Percentiles rank a stretch among this genome's conserved stretches.
Conservation (phyloP, 2,888 invertebrate species). For the Baronia brevicornis region DNA sequence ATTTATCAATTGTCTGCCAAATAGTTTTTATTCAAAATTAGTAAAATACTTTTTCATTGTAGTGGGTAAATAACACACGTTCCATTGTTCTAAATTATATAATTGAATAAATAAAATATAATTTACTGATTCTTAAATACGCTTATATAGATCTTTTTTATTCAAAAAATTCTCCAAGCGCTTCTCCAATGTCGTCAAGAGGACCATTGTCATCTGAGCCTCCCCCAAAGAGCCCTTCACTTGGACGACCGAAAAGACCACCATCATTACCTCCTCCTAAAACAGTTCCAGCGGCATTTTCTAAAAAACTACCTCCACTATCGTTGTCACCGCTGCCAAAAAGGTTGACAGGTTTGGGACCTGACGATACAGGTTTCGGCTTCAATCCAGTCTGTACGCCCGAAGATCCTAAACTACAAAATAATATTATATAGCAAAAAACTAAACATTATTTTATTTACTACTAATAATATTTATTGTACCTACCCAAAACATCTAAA, state of each 20-base stretch:
- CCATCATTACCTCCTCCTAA: conserved; percentile 15
- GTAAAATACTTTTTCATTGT: too few relatives aligned
- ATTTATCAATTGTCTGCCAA: too few relatives aligned
- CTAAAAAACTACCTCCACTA: conserved; percentile 39
- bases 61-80: too few relatives aligned
- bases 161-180: conserved; percentile 51
- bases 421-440: not conserved
- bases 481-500: conserved; percentile 68
- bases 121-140: too few relatives aligned
- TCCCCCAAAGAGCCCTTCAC: conserved; percentile 25
- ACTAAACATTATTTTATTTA: conserved; percentile 1
- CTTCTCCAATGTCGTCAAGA: conserved; percentile 55
- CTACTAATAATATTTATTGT: conserved; percentile 5
- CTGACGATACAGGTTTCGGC: conserved; percentile 56
- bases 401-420: conserved; percentile 53
- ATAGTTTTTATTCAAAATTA: too few relatives aligned
- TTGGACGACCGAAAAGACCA: conserved; percentile 21
- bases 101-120: too few relatives aligned
- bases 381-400: conserved; percentile 64
- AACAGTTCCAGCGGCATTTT: conserved; percentile 34
- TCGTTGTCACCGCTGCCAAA: conserved; percentile 45
- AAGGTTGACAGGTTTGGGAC: conserved; percentile 54
- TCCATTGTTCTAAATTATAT: too few relatives aligned
- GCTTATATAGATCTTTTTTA: conserved; percentile 23
- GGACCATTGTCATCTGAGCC: conserved; percentile 43